Evolutionary conservation across 2,888 invertebrate genomes (phyloP), one percentile per base, ranked within the genome.

Genomic region (Eupithecia centaureata): DNA sequence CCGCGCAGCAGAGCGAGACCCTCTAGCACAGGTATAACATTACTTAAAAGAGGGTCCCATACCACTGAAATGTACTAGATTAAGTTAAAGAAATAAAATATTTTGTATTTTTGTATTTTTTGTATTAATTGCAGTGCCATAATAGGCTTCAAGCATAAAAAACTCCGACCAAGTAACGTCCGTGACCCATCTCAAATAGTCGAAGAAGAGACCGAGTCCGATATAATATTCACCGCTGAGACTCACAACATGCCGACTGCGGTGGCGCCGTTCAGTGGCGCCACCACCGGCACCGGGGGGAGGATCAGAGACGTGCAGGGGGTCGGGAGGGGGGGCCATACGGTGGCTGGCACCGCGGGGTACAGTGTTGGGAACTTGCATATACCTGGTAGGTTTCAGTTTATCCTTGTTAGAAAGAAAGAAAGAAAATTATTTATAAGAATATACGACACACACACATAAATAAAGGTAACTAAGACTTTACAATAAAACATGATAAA

Each of bases 191-290:
- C 95, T 1, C 90, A 92, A 72, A 94, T 97, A 1, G 94, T 96
- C 63, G 85, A 94, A 65, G 89, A 94, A 56, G 83, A 90, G 13
- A 92, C 95, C 0, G 94, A 95, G 18, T 96, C 97, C 0, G 98
- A 99, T 88, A 95, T 99, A 47, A 98, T 99, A 81, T 99, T 99
- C 84, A 99, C 99, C 0, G 99, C 99, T 0, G 99, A 99, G 92
- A 99, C 99, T 0, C 99, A 99, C 89, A 99, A 99, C 86, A 99
- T 99, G 94, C 98, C 98, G 0, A 99, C 98, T 0, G 98, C 98
- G 0, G 98, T 99, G 12, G 98, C 99, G 0, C 99, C 99, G 0
- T 99, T 99, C 77, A 98, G 98, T 89, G 99, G 99, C 0, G 99
- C 99, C 0, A 98, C 99, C 0, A 99, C 99, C 0, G 99, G 99